These are phyloP conservation scores for Pituophis catenifer DNA, from an alignment of 2,113 vertebrate genomes.

Conservation along the genomic window DNA sequence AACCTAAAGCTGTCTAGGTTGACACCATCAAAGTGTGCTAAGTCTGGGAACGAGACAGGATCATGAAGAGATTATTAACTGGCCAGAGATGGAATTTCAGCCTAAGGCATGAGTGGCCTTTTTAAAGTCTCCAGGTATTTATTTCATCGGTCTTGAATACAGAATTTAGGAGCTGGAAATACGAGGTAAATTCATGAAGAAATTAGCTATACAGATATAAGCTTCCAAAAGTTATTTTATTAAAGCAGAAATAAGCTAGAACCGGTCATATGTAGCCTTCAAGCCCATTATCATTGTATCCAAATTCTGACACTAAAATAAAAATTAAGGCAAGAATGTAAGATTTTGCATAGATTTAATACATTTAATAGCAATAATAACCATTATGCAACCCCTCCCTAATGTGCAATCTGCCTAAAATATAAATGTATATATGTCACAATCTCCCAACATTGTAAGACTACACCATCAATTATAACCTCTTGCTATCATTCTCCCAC, in stretches of 20 bases:
- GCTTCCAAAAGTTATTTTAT: not conserved
- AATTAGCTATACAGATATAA: not conserved
- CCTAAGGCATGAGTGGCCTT: conserved; percentile 6
- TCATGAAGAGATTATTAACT: conserved; percentile 30
- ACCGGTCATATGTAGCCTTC: not conserved
- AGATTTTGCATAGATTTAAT: not conserved
- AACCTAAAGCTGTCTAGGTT: not conserved
- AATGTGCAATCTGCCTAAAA: not conserved
- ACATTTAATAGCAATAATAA: not conserved
- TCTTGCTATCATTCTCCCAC: not conserved
- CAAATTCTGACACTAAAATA: not conserved
- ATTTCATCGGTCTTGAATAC: conserved; percentile 14
- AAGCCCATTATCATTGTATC: not conserved
- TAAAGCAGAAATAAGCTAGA: not conserved
- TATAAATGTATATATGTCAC: not conserved
- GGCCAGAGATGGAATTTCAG: conserved; percentile 41
- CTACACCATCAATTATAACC: not conserved
- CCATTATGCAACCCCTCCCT: not conserved
- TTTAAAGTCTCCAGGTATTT: not conserved
- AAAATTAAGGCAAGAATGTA: not conserved
- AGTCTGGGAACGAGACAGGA: conserved; percentile 26
- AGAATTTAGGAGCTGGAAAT: not conserved
- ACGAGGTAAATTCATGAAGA: not conserved
- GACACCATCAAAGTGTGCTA: conserved; percentile 3
- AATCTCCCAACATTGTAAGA: not conserved